Conservation (phyloP, 2,888 invertebrate genomes). For the Crossocerus cetratus region DNA sequence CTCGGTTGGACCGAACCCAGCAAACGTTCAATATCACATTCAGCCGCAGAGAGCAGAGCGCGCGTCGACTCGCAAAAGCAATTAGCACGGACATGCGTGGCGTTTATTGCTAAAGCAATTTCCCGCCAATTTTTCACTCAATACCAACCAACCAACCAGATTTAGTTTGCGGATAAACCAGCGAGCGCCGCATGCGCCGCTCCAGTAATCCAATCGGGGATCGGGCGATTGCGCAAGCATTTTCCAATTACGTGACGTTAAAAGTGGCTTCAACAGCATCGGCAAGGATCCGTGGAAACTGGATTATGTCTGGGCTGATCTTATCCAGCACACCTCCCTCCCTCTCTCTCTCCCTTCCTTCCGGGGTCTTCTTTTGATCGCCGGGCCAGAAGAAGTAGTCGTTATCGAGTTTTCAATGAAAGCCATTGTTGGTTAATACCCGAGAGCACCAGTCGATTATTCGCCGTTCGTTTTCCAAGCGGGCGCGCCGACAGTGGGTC, state of each 20-base stretch:
- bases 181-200: neutral
- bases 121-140: neutral
- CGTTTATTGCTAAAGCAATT: slow-evolving; percentile 20
- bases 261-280: slow-evolving; percentile 12
- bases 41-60: too few species aligned
- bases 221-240: slow-evolving; percentile 22
- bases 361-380: slow-evolving; percentile 34
- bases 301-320: slow-evolving; percentile 42
- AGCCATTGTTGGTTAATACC: slow-evolving; percentile 54
- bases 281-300: slow-evolving; percentile 13
- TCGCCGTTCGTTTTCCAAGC: slow-evolving; percentile 38
- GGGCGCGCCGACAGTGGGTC: neutral
- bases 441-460: slow-evolving; percentile 45
- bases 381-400: slow-evolving; percentile 47
- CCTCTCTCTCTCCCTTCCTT: too few species aligned
- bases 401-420: slow-evolving; percentile 55
- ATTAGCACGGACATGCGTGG: slow-evolving; percentile 14
- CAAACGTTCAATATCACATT: too few species aligned
- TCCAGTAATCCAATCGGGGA: slow-evolving; percentile 22
- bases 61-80: too few species aligned
- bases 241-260: slow-evolving; percentile 26
- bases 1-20: too few species aligned
- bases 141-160: too few species aligned
- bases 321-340: slow-evolving; percentile 36
- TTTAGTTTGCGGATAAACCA: too few species aligned